These are phyloP conservation scores for Cheilosia urbana DNA, from an alignment of 2,888 invertebrate genomes.

Conservation along the genomic window DNA sequence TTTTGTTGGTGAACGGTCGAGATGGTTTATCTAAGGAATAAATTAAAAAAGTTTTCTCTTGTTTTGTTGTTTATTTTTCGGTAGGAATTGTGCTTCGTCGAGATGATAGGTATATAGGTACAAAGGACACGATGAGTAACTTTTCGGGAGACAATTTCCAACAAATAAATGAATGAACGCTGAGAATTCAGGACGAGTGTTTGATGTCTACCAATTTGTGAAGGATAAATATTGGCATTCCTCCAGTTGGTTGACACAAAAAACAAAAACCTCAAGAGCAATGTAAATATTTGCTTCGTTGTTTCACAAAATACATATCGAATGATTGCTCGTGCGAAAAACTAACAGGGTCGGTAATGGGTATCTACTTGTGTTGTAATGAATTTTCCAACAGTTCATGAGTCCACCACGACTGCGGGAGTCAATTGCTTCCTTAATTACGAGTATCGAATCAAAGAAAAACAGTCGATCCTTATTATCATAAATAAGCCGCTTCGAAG, in stretches of 20 bases:
- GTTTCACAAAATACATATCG: slow-evolving; percentile 54
- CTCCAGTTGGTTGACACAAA: slow-evolving; percentile 68
- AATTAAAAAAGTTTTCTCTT: slow-evolving; percentile 70
- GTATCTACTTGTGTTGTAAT: too few relatives aligned
- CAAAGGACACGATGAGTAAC: slow-evolving; percentile 30
- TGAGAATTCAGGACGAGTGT: slow-evolving; percentile 50
- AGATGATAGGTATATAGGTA: slow-evolving; percentile 10
- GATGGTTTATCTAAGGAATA: slow-evolving; percentile 68
- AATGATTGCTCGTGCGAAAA: slow-evolving; percentile 54
- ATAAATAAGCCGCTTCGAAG: slow-evolving; percentile 10
- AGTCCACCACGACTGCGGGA: not conserved
- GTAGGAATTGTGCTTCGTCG: slow-evolving; percentile 28
- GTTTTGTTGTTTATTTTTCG: slow-evolving; percentile 65
- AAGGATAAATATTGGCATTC: slow-evolving; percentile 69
- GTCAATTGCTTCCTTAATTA: not conserved
- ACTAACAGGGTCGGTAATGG: slow-evolving; percentile 17
- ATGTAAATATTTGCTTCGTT: slow-evolving; percentile 60
- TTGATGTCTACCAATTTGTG: slow-evolving; percentile 71
- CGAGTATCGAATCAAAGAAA: not conserved
- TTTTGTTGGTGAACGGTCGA: slow-evolving; percentile 54
- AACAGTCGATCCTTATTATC: not conserved
- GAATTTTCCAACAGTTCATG: too few relatives aligned
- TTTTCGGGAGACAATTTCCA: slow-evolving; percentile 52
- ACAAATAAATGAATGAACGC: slow-evolving; percentile 56
- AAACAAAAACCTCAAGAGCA: slow-evolving; percentile 37